A percentile compares a stretch with the other conserved stretches of the same genome.
Evolutionary conservation across 2,797 vertebrate species (phyloP).

Genomic region (Hozukius guyotensis): DNA sequence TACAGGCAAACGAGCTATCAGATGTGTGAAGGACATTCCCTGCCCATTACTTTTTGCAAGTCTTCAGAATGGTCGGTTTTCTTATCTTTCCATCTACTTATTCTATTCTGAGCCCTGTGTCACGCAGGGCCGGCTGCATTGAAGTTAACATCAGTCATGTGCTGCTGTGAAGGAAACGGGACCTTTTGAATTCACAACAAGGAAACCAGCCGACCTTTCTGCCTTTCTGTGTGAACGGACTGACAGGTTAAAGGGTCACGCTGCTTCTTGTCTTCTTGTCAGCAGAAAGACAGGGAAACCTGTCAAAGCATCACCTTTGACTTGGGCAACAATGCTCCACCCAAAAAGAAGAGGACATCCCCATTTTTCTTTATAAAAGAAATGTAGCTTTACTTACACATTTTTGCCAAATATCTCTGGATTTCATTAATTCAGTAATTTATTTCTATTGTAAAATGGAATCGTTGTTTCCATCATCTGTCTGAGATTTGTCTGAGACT

Average conservation of each 20-base stretch:
- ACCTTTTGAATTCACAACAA: slow-evolving; percentile 48
- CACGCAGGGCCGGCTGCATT: slow-evolving; percentile 27
- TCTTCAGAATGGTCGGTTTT: slow-evolving; percentile 1
- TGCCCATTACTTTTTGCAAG: background rate
- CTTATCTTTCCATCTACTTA: slow-evolving; percentile 16
- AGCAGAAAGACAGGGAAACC: slow-evolving; percentile 3
- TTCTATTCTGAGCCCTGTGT: slow-evolving; percentile 44
- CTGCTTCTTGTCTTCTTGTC: slow-evolving; percentile 29
- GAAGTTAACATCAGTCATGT: slow-evolving; percentile 53
- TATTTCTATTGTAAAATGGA: background rate
- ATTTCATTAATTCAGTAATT: background rate
- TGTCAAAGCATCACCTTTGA: slow-evolving; percentile 24
- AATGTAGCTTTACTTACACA: background rate
- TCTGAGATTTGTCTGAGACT: background rate
- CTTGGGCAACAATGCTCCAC: background rate
- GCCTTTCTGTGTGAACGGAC: slow-evolving; percentile 17
- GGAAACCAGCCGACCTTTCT: slow-evolving; percentile 48
- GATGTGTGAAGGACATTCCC: slow-evolving; percentile 25
- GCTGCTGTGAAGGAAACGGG: slow-evolving; percentile 57
- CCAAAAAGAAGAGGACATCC: background rate
- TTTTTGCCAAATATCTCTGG: background rate
- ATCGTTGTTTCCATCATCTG: background rate
- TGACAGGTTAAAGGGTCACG: slow-evolving; percentile 48
- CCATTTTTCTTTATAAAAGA: background rate
- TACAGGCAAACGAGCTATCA: background rate